A percentile compares a stretch with the other conserved stretches of the same genome.
Evolutionary conservation across 2,888 invertebrate species (phyloP).

Genomic region (Scelioninae gen. 1): DNA sequence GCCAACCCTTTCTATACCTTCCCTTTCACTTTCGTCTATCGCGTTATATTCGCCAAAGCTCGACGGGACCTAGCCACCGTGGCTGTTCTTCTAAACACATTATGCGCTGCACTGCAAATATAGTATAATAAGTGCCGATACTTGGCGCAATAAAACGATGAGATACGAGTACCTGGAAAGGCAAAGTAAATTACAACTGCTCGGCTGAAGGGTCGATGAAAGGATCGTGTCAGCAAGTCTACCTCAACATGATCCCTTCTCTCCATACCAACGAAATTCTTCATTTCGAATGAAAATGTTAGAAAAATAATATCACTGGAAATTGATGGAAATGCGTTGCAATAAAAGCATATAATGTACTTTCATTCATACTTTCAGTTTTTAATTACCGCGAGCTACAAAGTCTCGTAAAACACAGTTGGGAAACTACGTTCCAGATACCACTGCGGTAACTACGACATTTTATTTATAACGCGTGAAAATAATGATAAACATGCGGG

Average conservation of each 20-base stretch:
- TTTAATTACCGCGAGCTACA: conserved; percentile 65
- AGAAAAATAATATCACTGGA: too few relatives aligned
- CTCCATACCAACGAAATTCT: neutral
- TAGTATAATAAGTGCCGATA: conserved; percentile 62
- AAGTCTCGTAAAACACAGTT: conserved; percentile 64
- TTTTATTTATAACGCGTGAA: conserved; percentile 72
- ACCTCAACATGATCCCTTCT: conserved; percentile 30
- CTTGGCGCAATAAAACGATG: conserved; percentile 71
- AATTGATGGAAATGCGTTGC: too few relatives aligned
- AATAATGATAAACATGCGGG: conserved; percentile 71
- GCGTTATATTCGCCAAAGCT: conserved; percentile 72
- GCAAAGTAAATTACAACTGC: conserved; percentile 62
- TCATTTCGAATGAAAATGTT: too few relatives aligned
- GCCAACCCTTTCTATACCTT: conserved; percentile 83
- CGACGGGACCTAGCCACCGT: conserved; percentile 60
- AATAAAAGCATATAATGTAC: neutral
- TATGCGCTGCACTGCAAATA: conserved; percentile 54
- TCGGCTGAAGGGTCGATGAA: conserved; percentile 62
- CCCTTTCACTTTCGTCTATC: conserved; percentile 84
- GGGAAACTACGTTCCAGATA: conserved; percentile 70
- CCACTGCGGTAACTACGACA: conserved; percentile 64
- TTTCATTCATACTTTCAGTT: conserved; percentile 65
- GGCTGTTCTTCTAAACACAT: conserved; percentile 47
- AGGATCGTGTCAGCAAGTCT: conserved; percentile 49
- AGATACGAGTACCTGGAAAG: conserved; percentile 64